phyloP scores from a whole-genome alignment of 2,113 vertebrate species.

The Rallus limicola region DNA sequence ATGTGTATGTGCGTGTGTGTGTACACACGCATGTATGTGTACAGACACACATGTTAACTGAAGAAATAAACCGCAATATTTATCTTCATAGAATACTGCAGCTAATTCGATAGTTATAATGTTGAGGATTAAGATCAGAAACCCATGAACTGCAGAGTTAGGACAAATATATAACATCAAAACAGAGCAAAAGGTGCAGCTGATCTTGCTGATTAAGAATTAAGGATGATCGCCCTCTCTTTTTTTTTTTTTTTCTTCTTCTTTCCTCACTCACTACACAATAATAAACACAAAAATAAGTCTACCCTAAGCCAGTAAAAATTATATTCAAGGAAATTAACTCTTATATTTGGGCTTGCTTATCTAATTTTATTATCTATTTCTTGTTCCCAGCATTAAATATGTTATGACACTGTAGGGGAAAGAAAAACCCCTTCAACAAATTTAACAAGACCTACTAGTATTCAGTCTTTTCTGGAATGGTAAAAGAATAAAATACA shows the following conservation, averaged over 20 bases:
- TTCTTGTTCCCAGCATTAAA: neutral
- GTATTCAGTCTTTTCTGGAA: neutral
- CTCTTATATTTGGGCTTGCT: neutral
- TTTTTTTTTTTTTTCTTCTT: neutral
- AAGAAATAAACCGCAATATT: neutral
- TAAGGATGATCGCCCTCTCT: neutral
- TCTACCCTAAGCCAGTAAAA: neutral
- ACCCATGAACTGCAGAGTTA: neutral
- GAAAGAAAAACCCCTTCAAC: neutral
- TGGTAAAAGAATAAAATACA: neutral
- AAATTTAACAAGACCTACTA: neutral
- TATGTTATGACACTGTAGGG: neutral
- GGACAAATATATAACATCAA: neutral
- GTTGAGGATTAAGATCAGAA: neutral
- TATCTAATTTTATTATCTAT: neutral
- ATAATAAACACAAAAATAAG: neutral
- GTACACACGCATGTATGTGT: fast-evolving
- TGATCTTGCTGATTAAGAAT: neutral
- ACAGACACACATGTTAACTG: neutral
- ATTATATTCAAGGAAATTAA: neutral
- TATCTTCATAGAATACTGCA: neutral
- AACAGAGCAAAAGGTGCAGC: neutral
- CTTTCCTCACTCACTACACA: neutral
- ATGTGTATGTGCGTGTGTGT: fast-evolving
- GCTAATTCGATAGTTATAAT: neutral